Base-by-base conservation (phyloP, 2,888 invertebrate species). In the Drosophila paramelanica region DNA sequence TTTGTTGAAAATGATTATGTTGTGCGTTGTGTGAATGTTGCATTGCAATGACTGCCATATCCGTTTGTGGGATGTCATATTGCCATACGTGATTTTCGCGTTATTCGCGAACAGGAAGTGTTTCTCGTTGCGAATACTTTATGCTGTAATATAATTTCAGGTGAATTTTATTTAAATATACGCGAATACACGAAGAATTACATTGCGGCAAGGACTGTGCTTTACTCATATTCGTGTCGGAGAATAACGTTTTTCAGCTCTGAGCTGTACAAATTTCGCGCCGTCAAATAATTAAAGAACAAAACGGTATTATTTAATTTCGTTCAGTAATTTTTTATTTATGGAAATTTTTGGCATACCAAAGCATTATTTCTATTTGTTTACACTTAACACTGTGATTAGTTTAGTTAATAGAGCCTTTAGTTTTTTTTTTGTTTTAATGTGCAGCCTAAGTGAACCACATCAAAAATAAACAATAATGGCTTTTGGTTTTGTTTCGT, bases 371-470 rank as follows among this genome's bases (percentile, higher is more conserved):
- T 58, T 66, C 60, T 57, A 33, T 69, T 73, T 83, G 87, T 78
- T 81, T 82, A 87, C 57, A 81, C 68, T 69, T 55, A 23, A 45
- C 59, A 11, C 42, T 38, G 71, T 67, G 72, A 77, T 86, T 77
- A 77, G 46, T 55, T 72, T 43, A 59, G 67, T 55, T 77, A 77
- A 77, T 76, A 64, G 64, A 52, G 67, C 53, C 53, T 41, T 53
- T 75, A 49, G 10, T 60, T 67, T 64, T 55, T 51, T 51, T 64
- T 55, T 51, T 51, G 23, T 59, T 73, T 83, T 86, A 45, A 77
- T 78, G 75, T 81, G 87, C 81, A 82, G 84, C 84, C 81, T 81
- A 81, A 84, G 75, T 64, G 70, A 78, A 56, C 88, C 76, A 73
- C 69, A 73, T 71, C 53, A 59, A 81, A 71, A 87, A 78, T 84